Evolutionary conservation across 2,888 invertebrate species (phyloP), one percentile per base, ranked within the genome.

Genomic region (Tenthredo distinguenda): DNA sequence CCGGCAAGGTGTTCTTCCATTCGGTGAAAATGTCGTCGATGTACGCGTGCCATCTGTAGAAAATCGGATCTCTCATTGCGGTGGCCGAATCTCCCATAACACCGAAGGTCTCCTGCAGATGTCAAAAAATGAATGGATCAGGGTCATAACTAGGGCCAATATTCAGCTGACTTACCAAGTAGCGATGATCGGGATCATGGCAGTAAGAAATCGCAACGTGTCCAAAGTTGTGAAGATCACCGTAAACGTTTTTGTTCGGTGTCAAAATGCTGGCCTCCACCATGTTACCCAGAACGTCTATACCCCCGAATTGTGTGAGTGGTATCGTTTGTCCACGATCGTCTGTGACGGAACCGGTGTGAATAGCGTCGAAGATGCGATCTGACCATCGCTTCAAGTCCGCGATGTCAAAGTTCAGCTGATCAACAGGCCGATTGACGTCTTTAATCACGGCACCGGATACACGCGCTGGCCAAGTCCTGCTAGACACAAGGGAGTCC

Each of bases 21-120:
- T 96, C 95, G 88, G 96, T 95, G 95, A 98, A 98, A 47, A 98
- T 94, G 88, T 97, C 96, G 90, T 98, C 97, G 37, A 98, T 94
- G 91, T 96, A 96, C 0, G 96, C 95, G 91, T 98, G 98, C 97
- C 97, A 98, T 91, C 97, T 96, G 94, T 98, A 98, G 94, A 98
- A 98, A 26, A 97, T 94, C 0, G 98, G 98, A 93, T 98, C 98
- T 1, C 98, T 95, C 97, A 98, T 98, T 0, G 98, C 97, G 0
- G 97, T 97, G 0, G 97, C 95, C 0, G 97, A 96, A 91, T 98
- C 98, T 0, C 97, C 97, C 95, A 98, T 98, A 43, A 97, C 96
- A 65, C 97, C 96, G 90, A 97, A 97, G 77, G 95, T 95, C 94
- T 98, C 98, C 96, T 97, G 91, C 68, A 88, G 86, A 76, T 37